Conservation (phyloP, 1,140 invertebrate genomes). For the Drosophila athabasca region DNA sequence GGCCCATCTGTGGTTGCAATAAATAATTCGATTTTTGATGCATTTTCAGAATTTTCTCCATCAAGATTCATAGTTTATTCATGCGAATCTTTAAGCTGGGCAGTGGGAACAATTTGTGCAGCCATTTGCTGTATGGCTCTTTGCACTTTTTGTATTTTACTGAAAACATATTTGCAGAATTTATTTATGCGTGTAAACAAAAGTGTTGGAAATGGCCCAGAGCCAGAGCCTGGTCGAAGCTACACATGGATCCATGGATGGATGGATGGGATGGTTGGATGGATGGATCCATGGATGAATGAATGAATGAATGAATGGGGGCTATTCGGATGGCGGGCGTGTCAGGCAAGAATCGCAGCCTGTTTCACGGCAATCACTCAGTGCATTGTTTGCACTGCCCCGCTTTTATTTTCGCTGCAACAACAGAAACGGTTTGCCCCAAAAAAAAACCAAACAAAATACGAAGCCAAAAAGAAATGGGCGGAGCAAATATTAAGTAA, state of each 20-base stretch:
- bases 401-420: constrained; percentile 64
- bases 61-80: constrained; percentile 15
- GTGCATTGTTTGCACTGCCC: constrained; percentile 61
- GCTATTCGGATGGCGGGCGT: constrained; percentile 23
- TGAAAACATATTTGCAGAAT: constrained; percentile 35
- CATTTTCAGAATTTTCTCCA: neutral
- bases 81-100: constrained; percentile 12
- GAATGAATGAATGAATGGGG: constrained; percentile 7
- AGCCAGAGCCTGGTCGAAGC: neutral
- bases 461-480: constrained; percentile 12
- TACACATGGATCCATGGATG: constrained; percentile 9
- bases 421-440: constrained; percentile 34
- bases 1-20: constrained; percentile 4
- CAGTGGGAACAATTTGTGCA: constrained; percentile 15
- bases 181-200: constrained; percentile 66
- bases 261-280: constrained; percentile 15
- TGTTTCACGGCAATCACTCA: constrained; percentile 58
- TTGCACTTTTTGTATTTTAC: neutral
- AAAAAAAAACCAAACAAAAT: constrained; percentile 16
- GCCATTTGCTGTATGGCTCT: neutral
- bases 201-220: constrained; percentile 35
- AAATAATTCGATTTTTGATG: constrained; percentile 5
- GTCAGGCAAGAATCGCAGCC: constrained; percentile 31
- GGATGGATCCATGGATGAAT: constrained; percentile 9
- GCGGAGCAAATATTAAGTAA: constrained; percentile 58